Percentiles rank a stretch among this genome's conserved stretches.
Conservation (phyloP, 2,113 vertebrate genomes). For the Carollia perspicillata region DNA sequence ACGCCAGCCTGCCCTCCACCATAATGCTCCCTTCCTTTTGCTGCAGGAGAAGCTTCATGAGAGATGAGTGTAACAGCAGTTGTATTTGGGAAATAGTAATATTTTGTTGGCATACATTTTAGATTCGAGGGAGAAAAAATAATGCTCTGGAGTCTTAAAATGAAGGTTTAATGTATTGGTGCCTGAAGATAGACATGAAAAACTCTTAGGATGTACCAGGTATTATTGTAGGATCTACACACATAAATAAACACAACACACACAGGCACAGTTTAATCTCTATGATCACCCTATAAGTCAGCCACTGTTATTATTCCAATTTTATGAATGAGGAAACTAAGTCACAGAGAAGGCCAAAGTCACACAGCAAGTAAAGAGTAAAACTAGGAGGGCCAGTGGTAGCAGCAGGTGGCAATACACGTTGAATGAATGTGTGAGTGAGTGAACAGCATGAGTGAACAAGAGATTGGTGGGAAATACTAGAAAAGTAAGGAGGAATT, state of each 20-base stretch:
- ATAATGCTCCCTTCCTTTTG: neutral
- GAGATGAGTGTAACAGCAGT: neutral
- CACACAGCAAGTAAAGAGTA: neutral
- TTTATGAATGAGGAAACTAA: neutral
- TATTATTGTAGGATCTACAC: neutral
- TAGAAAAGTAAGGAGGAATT: neutral
- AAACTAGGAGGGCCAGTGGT: neutral
- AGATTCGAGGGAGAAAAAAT: neutral
- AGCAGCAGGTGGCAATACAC: neutral
- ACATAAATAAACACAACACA: neutral
- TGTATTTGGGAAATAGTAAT: conserved; percentile 5
- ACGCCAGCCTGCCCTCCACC: neutral
- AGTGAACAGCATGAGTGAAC: neutral
- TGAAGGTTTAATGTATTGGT: neutral
- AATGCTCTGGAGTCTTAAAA: neutral
- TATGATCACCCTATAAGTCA: neutral
- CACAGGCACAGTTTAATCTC: neutral
- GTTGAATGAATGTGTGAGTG: neutral
- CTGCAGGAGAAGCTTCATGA: neutral
- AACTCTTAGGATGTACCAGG: neutral
- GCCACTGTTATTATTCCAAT: neutral
- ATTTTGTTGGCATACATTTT: neutral
- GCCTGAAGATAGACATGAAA: neutral
- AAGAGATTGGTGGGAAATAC: neutral
- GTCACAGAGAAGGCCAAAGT: neutral